These are phyloP conservation scores for Argya squamiceps DNA, from an alignment of 2,797 vertebrate genomes.

Conservation along the genomic window DNA sequence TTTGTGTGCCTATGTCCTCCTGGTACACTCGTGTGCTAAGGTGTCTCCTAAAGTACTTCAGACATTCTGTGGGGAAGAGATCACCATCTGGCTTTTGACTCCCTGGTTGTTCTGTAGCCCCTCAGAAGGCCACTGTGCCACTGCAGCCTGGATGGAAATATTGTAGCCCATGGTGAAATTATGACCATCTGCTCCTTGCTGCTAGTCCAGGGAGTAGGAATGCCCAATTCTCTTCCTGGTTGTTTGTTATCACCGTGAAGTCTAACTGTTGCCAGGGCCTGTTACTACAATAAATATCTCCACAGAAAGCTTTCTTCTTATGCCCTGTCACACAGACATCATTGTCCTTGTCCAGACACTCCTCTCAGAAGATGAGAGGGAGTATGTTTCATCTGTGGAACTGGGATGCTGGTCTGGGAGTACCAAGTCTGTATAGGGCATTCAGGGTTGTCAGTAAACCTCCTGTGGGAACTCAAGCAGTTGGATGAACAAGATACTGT, in stretches of 20 bases:
- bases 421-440: neutral
- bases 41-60: neutral
- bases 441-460: neutral
- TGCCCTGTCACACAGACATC: neutral
- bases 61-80: neutral
- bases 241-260: constrained; percentile 3
- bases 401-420: neutral
- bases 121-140: neutral
- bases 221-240: neutral
- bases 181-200: neutral
- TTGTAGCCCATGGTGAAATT: constrained; percentile 53
- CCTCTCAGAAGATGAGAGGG: neutral
- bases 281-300: constrained; percentile 76
- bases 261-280: constrained; percentile 44
- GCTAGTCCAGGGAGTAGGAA: neutral
- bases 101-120: constrained; percentile 34
- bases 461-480: neutral
- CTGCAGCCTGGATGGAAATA: neutral
- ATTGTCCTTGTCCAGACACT: neutral
- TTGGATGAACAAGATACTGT: neutral
- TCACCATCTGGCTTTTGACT: constrained; percentile 40
- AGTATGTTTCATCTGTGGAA: neutral
- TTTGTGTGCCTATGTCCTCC: neutral
- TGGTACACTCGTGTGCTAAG: rapidly evolving
- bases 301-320: constrained; percentile 4